Base-by-base conservation (phyloP, 2,888 invertebrate genomes). In the Octodonta nipae region DNA sequence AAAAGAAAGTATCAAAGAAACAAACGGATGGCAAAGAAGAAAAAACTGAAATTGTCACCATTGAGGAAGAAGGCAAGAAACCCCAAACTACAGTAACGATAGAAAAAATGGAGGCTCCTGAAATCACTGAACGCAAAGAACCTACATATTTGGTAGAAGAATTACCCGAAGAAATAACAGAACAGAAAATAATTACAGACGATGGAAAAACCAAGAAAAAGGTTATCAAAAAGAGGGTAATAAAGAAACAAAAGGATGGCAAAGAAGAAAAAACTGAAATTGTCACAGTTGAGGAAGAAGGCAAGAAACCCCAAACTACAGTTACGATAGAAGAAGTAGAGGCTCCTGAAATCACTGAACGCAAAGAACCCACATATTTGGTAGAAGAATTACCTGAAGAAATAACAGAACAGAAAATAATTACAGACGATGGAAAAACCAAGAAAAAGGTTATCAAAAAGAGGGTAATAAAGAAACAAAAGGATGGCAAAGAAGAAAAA, bases 1-100 rank as follows among this genome's bases (percentile, higher is more conserved):
- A 58, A 29, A 63, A 56, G 26, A 52, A 63, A 15, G 46, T 56
- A 1, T 56, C 63, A 26, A 63, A 54, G 33, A 64, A 61, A 38
- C 56, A 55, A 2, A 58, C 41, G 37, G 63, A 55, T 31, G 46
- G 51, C 27, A 58, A 53, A 42, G 53, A 60, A 22, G 61, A 42
- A 28, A 36, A 26, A 15, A 65, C 49, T 2, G 45, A 53, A 41
- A 53, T 56, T 32, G 43, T 49, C 11, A 45, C 55, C 1, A 41
- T 51, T 14, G 55, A 56, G 39, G 52, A 59, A 41, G 61, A 61
- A 25, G 59, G 55, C 5, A 54, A 54, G 4, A 31, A 47, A 17
- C 46, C 52, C 12, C 47, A 50, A 37, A 45, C 41, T 1, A 48
- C 50, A 2, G 51, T 54, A 4, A 41, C 40, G 2, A 42, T 54